These are phyloP conservation scores for Aphis gossypii DNA, from an alignment of 1,140 invertebrate species.

Conservation along the genomic window DNA sequence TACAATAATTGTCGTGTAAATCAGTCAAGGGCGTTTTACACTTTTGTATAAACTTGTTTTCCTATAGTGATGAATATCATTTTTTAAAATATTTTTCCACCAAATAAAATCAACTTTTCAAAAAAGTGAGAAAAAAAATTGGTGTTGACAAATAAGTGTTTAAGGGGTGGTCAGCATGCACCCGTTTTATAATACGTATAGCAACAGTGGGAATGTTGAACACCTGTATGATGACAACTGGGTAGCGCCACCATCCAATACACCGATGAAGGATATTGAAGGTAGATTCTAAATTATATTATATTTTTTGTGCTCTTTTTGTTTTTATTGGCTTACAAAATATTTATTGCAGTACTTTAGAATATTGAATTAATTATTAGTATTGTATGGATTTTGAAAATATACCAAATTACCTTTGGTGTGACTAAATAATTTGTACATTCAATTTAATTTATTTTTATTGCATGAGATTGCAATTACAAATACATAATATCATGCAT, in stretches of 20 bases:
- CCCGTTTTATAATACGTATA: conserved; percentile 48
- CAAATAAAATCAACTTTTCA: background rate
- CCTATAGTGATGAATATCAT: background rate
- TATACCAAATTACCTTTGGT: background rate
- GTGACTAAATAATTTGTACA: background rate
- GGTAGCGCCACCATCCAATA: conserved; percentile 19
- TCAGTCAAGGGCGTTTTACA: background rate
- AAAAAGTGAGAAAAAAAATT: background rate
- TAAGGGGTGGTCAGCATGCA: conserved; percentile 26
- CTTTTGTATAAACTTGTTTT: background rate
- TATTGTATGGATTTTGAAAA: background rate
- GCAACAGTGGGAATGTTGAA: conserved; percentile 18
- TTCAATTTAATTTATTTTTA: background rate
- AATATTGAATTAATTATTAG: background rate
- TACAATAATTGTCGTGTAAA: conserved; percentile 21
- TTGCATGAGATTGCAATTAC: background rate
- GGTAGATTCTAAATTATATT: conserved; percentile 16
- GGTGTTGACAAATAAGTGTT: conserved; percentile 25
- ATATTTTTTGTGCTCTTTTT: background rate
- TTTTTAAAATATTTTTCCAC: conserved; percentile 10
- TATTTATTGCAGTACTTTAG: background rate
- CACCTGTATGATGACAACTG: conserved; percentile 42
- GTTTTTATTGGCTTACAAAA: background rate
- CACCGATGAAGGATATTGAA: conserved; percentile 55
- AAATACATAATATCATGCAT: background rate